Evolutionary conservation across 2,113 vertebrate species (phyloP).

Genomic region (Chaenogobius annularis): DNA sequence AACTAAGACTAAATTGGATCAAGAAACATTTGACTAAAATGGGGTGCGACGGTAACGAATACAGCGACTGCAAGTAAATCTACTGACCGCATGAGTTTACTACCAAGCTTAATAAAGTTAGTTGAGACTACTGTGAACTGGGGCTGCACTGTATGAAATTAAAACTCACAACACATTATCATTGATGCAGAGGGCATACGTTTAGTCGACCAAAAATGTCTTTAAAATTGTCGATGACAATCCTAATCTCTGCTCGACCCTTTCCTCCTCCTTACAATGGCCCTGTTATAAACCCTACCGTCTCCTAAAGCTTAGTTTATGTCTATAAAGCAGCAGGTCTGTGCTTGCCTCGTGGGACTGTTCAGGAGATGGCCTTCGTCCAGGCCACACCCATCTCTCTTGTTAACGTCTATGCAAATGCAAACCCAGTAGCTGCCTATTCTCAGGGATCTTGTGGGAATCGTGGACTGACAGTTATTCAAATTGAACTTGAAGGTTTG

Average conservation of each 20-base stretch:
- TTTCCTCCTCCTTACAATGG: not conserved
- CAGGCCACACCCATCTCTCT: conserved; percentile 53
- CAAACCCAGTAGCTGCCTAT: conserved; percentile 24
- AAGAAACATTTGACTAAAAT: too few species aligned
- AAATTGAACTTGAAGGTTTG: conserved; percentile 25
- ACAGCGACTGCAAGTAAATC: too few species aligned
- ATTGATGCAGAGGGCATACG: too few species aligned
- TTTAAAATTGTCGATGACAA: too few species aligned
- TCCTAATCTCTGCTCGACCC: not conserved
- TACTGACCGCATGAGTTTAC: too few species aligned
- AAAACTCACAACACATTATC: too few species aligned
- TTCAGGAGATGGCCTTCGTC: conserved; percentile 53
- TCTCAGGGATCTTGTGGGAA: conserved; percentile 48
- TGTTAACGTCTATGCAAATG: conserved; percentile 66
- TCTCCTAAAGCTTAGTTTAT: conserved; percentile 33
- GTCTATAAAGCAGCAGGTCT: conserved; percentile 53
- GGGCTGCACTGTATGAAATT: too few species aligned
- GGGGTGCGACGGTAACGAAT: too few species aligned
- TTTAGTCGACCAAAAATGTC: too few species aligned
- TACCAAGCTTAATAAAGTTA: too few species aligned
- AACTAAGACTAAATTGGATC: too few species aligned
- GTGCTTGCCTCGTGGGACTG: conserved; percentile 50
- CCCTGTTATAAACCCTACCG: conserved; percentile 26
- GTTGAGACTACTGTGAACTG: too few species aligned
- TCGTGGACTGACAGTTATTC: conserved; percentile 53